Percentiles rank a stretch among this genome's conserved stretches.
phyloP scores from a whole-genome alignment of 2,888 invertebrate genomes.

The Brachycybe producta region DNA sequence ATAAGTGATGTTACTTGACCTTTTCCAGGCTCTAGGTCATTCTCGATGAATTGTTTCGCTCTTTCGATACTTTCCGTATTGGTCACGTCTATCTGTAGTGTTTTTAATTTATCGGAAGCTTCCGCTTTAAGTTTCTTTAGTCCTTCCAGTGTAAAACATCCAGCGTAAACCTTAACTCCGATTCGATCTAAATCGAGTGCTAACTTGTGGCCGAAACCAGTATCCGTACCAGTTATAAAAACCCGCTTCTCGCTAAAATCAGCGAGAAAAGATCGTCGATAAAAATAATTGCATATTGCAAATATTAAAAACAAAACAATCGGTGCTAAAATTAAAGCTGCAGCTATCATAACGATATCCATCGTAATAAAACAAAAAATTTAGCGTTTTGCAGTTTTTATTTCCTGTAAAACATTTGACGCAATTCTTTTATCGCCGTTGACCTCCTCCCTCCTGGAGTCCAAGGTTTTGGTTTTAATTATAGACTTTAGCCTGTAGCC shows the following conservation, averaged over 20 bases:
- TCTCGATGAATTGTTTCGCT: conserved; percentile 1
- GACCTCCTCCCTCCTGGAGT: no score
- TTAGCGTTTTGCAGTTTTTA: no score
- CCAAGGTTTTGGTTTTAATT: no score
- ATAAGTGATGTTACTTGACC: no score
- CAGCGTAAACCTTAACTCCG: conserved; percentile 5
- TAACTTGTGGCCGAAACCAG: neutral
- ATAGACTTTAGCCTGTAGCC: no score
- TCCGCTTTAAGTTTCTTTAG: neutral
- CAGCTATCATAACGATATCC: no score
- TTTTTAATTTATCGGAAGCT: neutral
- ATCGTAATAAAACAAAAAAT: no score
- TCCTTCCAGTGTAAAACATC: neutral
- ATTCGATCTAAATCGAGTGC: neutral
- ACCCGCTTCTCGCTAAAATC: neutral
- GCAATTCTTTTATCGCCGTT: no score
- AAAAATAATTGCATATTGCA: neutral
- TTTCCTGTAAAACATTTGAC: no score
- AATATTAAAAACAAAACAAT: neutral
- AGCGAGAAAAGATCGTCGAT: neutral
- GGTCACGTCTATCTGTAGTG: neutral
- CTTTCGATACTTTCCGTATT: neutral
- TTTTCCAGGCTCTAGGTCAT: neutral
- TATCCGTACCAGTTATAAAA: conserved; percentile 7
- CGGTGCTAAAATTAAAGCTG: no score